Base-by-base conservation (phyloP, 2,797 vertebrate species). In the Trachurus trachurus region DNA sequence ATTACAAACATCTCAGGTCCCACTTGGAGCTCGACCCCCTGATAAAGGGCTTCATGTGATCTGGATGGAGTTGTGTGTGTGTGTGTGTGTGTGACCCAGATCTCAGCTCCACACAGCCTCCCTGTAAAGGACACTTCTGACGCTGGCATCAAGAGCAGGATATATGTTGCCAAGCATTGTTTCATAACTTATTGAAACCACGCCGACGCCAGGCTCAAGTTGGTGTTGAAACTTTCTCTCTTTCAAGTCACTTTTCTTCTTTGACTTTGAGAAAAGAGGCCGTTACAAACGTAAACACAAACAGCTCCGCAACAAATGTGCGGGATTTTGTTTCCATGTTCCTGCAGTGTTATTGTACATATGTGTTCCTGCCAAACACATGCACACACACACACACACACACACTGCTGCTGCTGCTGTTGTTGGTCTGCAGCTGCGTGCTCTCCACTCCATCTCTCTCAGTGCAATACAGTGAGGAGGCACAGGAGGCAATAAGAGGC, bases 401-500 rank as follows among this genome's bases (percentile, higher is more conserved):
- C n/a, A n/a, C n/a, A n/a, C n/a, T n/a, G n/a, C 26, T 22, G 58
- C 44, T 21, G 22, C 52, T 50, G 82, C 66, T 66, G 88, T 64
- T 85, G 89, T 86, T 61, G 78, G 70, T 83, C 84, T 87, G 86
- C 86, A 88, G 88, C 90, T 83, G 92, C 69, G 22, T 74, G 77
- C 86, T 88, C 79, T 89, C 76, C 81, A 81, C 78, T 88, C 67
- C 70, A 78, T 88, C 84, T 80, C 86, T 81, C 76, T 77, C 74
- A 53, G 73, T 70, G 81, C 81, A 80, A 49, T 81, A 78, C 87
- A 85, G 83, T 71, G 61, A 87, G 75, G 71, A 77, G 72, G 74
- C 82, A 83, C 34, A 69, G 84, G 85, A 88, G 85, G 87, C 89
- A 91, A 90, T 83, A 88, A 87, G 90, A 91, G 88, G 87, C 83